Conservation (phyloP, 37 sponge, comb jelly and placozoan species). For the Diacarnus erythraeanus region DNA sequence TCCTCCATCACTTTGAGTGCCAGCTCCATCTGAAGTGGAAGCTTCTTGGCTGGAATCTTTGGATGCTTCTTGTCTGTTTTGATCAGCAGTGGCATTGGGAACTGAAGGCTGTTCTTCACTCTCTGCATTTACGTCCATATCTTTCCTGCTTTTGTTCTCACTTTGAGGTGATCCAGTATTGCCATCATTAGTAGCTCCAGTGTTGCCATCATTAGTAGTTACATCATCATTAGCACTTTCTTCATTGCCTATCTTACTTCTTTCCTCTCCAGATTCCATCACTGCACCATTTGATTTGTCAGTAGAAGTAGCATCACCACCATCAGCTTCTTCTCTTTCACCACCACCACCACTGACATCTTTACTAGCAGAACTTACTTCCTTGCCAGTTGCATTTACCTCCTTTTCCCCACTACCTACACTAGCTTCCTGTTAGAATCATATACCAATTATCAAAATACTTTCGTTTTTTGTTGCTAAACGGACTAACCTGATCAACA, state of each 20-base stretch:
- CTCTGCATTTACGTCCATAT: too few relatives aligned
- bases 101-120: neutral
- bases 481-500: neutral
- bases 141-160: too few relatives aligned
- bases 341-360: neutral
- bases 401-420: neutral
- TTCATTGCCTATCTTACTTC: neutral
- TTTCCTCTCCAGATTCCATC: neutral
- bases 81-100: neutral
- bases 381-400: neutral
- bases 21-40: neutral
- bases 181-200: neutral
- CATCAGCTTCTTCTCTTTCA: neutral
- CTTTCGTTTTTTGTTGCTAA: neutral
- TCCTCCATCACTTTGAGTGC: neutral
- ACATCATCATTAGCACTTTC: neutral
- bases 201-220: neutral
- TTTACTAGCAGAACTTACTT: too few relatives aligned
- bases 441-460: neutral
- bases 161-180: neutral
- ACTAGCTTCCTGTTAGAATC: neutral
- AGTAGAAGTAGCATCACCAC: neutral
- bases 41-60: neutral
- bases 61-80: neutral
- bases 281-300: neutral